A percentile compares a stretch with the other conserved stretches of the same genome.
Conservation (phyloP, 1,140 invertebrate genomes). For the Anadara kagoshimensis region DNA sequence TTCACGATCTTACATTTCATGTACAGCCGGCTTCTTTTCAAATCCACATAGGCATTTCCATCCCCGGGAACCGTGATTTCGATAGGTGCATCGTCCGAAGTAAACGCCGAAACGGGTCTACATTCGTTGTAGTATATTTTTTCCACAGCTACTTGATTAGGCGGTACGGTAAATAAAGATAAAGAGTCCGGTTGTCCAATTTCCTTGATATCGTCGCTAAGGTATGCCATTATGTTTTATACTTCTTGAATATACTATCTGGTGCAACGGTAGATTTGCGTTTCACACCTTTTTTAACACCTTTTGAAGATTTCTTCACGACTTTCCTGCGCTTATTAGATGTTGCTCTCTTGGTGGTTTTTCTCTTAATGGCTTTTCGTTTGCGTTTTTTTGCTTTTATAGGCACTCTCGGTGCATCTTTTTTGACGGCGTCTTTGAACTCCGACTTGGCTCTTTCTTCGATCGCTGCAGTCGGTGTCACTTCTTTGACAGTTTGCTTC, state of each 20-base stretch:
- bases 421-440: constrained; percentile 15
- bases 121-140: constrained; percentile 24
- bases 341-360: constrained; percentile 18
- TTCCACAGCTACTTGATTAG: constrained; percentile 35
- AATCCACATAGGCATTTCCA: constrained; percentile 39
- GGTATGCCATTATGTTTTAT: constrained; percentile 17
- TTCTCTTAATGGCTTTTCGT: constrained; percentile 6
- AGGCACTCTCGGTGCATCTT: constrained; percentile 14
- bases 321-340: background rate
- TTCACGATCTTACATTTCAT: no score
- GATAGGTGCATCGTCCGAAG: constrained; percentile 18
- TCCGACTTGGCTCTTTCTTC: constrained; percentile 27
- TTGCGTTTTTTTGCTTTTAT: constrained; percentile 31
- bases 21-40: constrained; percentile 19
- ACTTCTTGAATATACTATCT: background rate
- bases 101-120: constrained; percentile 18
- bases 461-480: constrained; percentile 28
- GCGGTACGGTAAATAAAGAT: constrained; percentile 24
- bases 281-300: no score
- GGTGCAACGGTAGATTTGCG: background rate
- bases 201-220: constrained; percentile 29
- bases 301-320: background rate
- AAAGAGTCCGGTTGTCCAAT: constrained; percentile 25
- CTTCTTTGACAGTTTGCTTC: background rate
- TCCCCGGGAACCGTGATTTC: constrained; percentile 37